These are phyloP conservation scores for Pongo abelii DNA, from an alignment of 2,113 vertebrate species.

Conservation along the genomic window DNA sequence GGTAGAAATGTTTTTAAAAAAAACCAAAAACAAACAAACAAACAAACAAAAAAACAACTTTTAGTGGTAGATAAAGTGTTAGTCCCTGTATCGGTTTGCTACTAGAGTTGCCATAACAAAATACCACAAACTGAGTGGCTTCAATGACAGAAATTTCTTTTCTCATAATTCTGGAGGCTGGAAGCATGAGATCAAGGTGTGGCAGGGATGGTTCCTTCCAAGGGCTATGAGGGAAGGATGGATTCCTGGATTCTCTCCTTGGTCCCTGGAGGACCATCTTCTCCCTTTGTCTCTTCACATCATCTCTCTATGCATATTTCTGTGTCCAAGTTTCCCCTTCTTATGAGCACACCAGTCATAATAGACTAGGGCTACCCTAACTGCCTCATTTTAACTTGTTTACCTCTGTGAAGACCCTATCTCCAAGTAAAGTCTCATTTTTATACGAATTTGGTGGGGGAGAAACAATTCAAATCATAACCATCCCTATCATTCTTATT, in stretches of 20 bases:
- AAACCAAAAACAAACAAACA: not conserved
- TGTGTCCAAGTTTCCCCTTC: not conserved
- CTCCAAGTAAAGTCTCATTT: not conserved
- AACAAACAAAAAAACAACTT: not conserved
- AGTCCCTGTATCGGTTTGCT: not conserved
- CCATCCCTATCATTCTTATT: not conserved
- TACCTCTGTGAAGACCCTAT: not conserved
- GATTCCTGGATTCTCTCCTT: not conserved
- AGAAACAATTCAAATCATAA: not conserved
- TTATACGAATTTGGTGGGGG: not conserved
- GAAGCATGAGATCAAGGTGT: not conserved
- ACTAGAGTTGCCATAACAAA: not conserved
- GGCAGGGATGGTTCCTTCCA: not conserved
- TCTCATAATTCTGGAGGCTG: not conserved
- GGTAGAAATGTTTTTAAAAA: not conserved
- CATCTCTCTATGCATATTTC: not conserved
- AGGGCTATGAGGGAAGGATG: not conserved
- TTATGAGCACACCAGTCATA: not conserved
- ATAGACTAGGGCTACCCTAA: not conserved
- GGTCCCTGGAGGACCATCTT: not conserved
- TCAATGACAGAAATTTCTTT: not conserved
- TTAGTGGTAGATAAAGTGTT: not conserved
- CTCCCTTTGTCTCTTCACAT: not conserved
- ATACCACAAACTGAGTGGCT: not conserved
- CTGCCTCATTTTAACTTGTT: not conserved